Evolutionary conservation across 23 tunicate genomes (phyloP).

Genomic region (Diplosoma virens): DNA sequence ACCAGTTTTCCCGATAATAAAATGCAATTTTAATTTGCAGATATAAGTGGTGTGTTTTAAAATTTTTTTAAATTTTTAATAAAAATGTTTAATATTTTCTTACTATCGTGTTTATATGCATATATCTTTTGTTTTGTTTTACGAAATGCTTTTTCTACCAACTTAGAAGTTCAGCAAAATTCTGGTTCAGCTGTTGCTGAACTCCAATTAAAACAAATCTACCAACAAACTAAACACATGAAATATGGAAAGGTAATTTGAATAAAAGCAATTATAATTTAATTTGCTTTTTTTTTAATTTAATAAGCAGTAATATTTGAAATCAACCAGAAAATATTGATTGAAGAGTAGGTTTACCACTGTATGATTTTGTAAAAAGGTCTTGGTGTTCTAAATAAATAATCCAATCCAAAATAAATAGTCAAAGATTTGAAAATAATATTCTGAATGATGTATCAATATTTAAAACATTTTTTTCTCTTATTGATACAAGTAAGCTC

Average conservation of each 20-base stretch:
- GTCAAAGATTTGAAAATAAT: no score
- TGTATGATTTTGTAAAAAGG: no score
- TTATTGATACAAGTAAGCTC: no score
- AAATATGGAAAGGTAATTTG: conserved; percentile 62
- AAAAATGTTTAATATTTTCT: background rate
- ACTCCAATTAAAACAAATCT: conserved; percentile 53
- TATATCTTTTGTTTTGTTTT: background rate
- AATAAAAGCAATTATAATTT: background rate
- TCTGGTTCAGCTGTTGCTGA: conserved; percentile 47
- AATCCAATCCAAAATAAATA: no score
- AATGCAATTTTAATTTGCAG: background rate
- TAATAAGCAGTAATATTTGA: no score
- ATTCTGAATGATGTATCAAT: no score
- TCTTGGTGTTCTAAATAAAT: no score
- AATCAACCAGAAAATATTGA: no score
- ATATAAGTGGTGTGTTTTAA: background rate
- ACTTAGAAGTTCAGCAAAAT: conserved; percentile 48
- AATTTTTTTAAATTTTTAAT: background rate
- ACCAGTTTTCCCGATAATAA: no score
- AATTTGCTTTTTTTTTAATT: background rate
- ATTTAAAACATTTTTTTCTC: no score
- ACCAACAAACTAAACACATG: conserved; percentile 70
- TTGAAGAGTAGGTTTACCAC: no score
- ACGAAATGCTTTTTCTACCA: no score
- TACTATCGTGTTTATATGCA: background rate